Evolutionary conservation across 2,888 invertebrate genomes (phyloP), one percentile per base, ranked within the genome.

Genomic region (Eupithecia exiguata): DNA sequence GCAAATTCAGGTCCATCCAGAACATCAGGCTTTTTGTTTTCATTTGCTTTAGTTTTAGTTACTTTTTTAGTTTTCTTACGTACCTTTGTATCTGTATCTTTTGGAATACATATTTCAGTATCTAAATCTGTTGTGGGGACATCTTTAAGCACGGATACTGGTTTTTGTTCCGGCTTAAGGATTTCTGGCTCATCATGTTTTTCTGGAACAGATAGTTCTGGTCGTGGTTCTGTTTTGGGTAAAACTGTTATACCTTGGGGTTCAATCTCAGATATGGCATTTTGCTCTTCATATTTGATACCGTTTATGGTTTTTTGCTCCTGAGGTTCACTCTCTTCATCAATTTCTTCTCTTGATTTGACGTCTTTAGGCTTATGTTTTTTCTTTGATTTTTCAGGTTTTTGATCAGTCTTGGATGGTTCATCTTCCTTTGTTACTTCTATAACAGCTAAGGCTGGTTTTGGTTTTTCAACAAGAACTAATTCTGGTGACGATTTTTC

Each of bases 391-490:
- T 75, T 70, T 12, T 40, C 65, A 62, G 76, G 74, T 38, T 75
- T 75, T 61, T 75, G 65, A 16, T 40, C 69, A 6, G 14, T 21
- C 38, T 67, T 67, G 21, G 67, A 38, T 1, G 35, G 43, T 58
- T n/a, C 35, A 35, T 70, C 53, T 36, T 63, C 49, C 2, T 53
- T 21, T 16, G 65, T n/a, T 38, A 63, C 25, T 40, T 70, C 36
- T 66, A 74, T 65, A 61, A 14, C 46, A 38, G 38, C 40, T 82
- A 1, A 83, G 82, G 80, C 69, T 70, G 77, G 81, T 53, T 78
- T 79, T 30, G 76, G 77, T 73, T 78, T 66, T 38, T 43, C 40
- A 40, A 40, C 58, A 18, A 5, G 1, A 18, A 18, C 16, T 21
- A 10, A 6, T 16, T 40, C 65, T 14, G 40, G 21, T 40, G 5